These are phyloP conservation scores for Aethes cnicana DNA, from an alignment of 2,888 invertebrate genomes.

Conservation along the genomic window DNA sequence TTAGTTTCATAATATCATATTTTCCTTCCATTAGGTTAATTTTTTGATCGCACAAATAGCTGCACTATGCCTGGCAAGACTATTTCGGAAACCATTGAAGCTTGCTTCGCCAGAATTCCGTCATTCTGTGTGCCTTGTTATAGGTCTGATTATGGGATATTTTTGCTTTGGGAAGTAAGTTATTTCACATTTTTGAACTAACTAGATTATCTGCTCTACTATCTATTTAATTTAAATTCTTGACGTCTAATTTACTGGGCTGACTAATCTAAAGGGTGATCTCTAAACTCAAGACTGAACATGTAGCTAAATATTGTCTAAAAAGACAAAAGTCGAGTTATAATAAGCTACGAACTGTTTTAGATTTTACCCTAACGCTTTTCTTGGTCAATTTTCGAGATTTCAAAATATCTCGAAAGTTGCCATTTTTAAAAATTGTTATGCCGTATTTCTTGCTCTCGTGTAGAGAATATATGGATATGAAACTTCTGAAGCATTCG, in stretches of 20 bases:
- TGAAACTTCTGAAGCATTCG: no score
- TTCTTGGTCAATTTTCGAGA: not conserved
- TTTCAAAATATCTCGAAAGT: no score
- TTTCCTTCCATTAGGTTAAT: slow-evolving; percentile 87
- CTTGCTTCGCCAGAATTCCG: slow-evolving; percentile 87
- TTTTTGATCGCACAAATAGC: slow-evolving; percentile 91
- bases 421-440: no score
- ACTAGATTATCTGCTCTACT: slow-evolving; percentile 7
- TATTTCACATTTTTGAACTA: slow-evolving; percentile 33
- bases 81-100: slow-evolving; percentile 89
- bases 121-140: slow-evolving; percentile 89
- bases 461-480: no score
- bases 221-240: slow-evolving; percentile 8
- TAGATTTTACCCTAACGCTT: slow-evolving; percentile 14
- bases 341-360: no score
- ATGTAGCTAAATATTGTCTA: no score
- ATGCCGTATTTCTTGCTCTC: no score
- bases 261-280: not conserved
- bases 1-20: slow-evolving; percentile 49
- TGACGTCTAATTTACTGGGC: not conserved
- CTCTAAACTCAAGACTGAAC: not conserved
- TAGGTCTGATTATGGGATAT: slow-evolving; percentile 91
- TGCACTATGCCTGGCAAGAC: slow-evolving; percentile 89
- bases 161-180: slow-evolving; percentile 94
- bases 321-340: no score